Evolutionary conservation across 1,140 invertebrate genomes (phyloP).

Genomic region (Phymastichus coffea): DNA sequence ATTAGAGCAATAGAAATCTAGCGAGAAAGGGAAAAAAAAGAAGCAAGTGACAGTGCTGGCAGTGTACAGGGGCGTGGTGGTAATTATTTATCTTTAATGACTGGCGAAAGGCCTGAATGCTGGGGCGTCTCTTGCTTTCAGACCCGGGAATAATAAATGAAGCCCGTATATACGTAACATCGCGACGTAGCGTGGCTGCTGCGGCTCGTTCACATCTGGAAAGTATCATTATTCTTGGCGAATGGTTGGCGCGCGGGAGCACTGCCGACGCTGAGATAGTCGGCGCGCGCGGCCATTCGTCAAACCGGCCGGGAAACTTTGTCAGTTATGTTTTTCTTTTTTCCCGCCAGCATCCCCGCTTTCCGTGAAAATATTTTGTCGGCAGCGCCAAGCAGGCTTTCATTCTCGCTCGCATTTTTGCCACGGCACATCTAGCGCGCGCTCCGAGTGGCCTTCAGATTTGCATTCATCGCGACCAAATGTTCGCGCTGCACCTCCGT

Average conservation of each 20-base stretch:
- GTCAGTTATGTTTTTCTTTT: conserved; percentile 33
- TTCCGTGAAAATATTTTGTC: conserved; percentile 34
- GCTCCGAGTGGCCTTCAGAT: no score
- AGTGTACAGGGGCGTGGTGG: no score
- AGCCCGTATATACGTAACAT: conserved; percentile 18
- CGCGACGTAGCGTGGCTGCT: conserved; percentile 19
- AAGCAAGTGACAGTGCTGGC: no score
- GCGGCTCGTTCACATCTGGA: conserved; percentile 31
- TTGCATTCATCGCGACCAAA: no score
- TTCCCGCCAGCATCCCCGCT: conserved; percentile 22
- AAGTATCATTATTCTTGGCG: conserved; percentile 36
- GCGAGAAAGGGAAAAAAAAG: no score
- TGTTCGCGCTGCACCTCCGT: no score
- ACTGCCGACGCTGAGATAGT: conserved; percentile 29
- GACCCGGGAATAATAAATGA: conserved; percentile 45
- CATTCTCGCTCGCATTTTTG: no score
- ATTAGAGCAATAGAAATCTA: no score
- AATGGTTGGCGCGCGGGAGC: neutral
- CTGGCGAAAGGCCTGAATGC: conserved; percentile 41
- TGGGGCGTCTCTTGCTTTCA: conserved; percentile 25
- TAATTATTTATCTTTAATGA: conserved; percentile 42
- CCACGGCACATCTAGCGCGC: no score
- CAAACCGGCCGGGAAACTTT: conserved; percentile 39
- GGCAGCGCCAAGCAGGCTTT: no score
- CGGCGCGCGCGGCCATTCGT: conserved; percentile 35